Evolutionary conservation across 2,888 invertebrate genomes (phyloP).

Genomic region (Eupithecia centaureata): DNA sequence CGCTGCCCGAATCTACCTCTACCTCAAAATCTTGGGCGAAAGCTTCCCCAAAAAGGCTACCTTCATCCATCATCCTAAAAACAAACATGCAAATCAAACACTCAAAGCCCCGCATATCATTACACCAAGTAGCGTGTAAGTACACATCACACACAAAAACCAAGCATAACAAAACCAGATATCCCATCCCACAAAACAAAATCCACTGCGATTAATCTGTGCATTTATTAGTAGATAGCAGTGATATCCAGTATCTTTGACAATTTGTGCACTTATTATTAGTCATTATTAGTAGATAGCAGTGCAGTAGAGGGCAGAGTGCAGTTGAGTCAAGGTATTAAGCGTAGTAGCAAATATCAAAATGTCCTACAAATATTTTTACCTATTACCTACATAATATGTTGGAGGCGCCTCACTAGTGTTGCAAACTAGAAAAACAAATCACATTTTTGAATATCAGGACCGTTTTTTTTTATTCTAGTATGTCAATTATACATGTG

Average conservation of each 20-base stretch:
- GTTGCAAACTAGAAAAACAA: background rate
- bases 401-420: background rate
- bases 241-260: background rate
- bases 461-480: background rate
- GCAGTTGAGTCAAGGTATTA: background rate
- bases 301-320: background rate
- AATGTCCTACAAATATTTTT: background rate
- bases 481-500: no score
- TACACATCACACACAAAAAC: background rate
- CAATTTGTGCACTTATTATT: background rate
- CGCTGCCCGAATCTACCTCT: background rate
- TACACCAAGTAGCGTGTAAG: background rate
- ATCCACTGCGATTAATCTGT: background rate
- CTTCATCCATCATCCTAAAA: slow-evolving; percentile 7
- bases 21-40: background rate
- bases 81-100: slow-evolving; percentile 7
- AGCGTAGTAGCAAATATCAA: background rate
- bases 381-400: background rate
- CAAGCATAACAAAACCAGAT: slow-evolving; percentile 2
- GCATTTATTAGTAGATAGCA: background rate
- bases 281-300: no score
- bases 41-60: background rate
- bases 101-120: background rate
- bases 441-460: background rate
- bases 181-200: background rate